These are phyloP conservation scores for Myiagra hebetior DNA, from an alignment of 2,113 vertebrate genomes.

Conservation along the genomic window DNA sequence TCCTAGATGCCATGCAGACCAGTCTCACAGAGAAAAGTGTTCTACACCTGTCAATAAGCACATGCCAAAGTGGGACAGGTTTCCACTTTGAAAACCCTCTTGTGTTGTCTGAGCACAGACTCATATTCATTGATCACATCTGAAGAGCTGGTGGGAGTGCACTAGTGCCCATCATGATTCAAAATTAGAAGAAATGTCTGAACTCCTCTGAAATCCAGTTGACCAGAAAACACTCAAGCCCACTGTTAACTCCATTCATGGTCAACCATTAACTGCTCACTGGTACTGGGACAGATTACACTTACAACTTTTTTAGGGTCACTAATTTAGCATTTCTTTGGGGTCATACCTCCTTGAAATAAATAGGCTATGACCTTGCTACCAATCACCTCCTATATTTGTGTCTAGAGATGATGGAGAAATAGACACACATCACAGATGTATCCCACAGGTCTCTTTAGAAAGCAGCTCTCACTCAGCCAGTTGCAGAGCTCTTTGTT, in stretches of 20 bases:
- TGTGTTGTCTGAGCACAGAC: background rate
- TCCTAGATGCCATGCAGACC: background rate
- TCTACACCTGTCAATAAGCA: background rate
- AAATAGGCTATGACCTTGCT: background rate
- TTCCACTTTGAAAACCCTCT: background rate
- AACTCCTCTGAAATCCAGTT: background rate
- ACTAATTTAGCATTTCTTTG: background rate
- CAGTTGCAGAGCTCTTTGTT: background rate
- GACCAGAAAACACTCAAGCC: background rate
- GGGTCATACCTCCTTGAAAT: background rate
- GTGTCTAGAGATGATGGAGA: background rate
- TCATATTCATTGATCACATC: background rate
- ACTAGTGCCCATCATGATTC: background rate
- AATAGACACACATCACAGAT: background rate
- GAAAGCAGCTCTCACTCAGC: background rate
- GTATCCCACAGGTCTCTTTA: background rate
- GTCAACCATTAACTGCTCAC: background rate
- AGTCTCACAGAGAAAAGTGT: background rate
- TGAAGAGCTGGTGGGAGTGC: background rate
- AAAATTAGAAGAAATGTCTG: background rate
- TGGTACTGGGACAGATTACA: background rate
- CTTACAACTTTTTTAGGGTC: background rate
- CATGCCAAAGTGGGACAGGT: background rate
- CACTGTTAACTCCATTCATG: background rate
- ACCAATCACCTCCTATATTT: fast-evolving